Conservation (phyloP, 2,797 vertebrate genomes). For the Urocyon cinereoargenteus region DNA sequence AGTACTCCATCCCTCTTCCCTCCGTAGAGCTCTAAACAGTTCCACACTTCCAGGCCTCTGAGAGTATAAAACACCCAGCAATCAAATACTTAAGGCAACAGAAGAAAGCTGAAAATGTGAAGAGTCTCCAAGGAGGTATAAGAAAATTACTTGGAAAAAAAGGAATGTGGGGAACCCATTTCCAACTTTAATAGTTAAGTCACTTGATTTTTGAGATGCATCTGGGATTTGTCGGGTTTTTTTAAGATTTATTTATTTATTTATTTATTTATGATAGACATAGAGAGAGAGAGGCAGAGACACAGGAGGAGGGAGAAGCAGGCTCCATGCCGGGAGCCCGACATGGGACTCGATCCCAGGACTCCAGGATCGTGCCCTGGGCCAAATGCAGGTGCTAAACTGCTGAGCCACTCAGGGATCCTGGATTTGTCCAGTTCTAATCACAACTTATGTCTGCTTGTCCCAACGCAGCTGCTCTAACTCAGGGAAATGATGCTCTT, state of each 20-base stretch:
- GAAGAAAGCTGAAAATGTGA: neutral
- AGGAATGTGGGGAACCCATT: neutral
- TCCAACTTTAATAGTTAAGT: conserved; percentile 40
- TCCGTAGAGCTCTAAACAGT: conserved; percentile 14
- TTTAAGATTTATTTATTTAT: no score
- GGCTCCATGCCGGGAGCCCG: no score
- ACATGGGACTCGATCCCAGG: no score
- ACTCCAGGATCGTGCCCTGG: no score
- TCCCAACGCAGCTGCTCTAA: neutral
- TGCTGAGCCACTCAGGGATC: no score
- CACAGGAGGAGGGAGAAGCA: no score
- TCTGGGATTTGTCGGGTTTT: neutral
- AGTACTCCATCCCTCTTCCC: neutral
- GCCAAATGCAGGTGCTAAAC: no score
- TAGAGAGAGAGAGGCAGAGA: no score
- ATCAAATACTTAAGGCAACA: neutral
- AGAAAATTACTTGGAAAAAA: conserved; percentile 56
- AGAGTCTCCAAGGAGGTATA: neutral
- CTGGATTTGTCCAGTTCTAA: neutral
- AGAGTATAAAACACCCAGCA: neutral
- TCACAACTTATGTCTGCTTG: neutral
- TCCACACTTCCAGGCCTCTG: neutral
- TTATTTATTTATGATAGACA: no score
- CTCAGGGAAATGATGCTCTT: neutral
- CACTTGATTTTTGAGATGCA: conserved; percentile 18